Evolutionary conservation across 2,888 invertebrate genomes (phyloP).

Genomic region (Beris morrisii): DNA sequence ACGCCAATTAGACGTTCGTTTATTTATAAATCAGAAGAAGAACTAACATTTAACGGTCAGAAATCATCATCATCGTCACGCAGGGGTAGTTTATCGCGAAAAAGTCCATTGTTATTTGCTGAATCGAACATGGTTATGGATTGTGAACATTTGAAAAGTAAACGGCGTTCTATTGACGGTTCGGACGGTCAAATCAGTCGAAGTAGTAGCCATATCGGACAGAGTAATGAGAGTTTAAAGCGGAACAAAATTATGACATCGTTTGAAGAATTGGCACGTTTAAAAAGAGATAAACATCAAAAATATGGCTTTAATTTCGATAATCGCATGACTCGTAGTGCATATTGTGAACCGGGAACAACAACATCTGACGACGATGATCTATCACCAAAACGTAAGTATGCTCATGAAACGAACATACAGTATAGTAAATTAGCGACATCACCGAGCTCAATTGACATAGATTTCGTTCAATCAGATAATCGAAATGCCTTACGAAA

Average conservation of each 20-base stretch:
- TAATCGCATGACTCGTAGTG: conserved; percentile 32
- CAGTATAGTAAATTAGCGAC: conserved; percentile 38
- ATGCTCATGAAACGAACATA: conserved; percentile 38
- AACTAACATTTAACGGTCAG: conserved; percentile 34
- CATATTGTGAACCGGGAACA: conserved; percentile 27
- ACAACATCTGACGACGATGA: conserved; percentile 39
- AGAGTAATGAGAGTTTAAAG: conserved; percentile 13
- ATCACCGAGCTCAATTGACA: conserved; percentile 37
- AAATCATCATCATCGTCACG: conserved; percentile 41
- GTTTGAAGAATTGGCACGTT: conserved; percentile 41
- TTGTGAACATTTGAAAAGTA: conserved; percentile 39
- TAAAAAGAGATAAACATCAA: conserved; percentile 30
- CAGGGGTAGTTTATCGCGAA: conserved; percentile 41
- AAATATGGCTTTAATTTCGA: conserved; percentile 28
- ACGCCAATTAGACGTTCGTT: conserved; percentile 36
- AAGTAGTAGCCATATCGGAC: not conserved
- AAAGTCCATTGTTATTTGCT: conserved; percentile 38
- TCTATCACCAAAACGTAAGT: conserved; percentile 36
- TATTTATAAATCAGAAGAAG: conserved; percentile 39
- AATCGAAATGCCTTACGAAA: conserved; percentile 33
- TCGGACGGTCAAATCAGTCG: conserved; percentile 33
- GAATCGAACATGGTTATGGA: conserved; percentile 27
- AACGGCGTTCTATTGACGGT: conserved; percentile 31
- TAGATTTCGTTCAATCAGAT: conserved; percentile 36
- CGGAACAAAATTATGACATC: conserved; percentile 41